Conservation (phyloP, 1,140 invertebrate genomes). For the Oryzaephilus surinamensis region DNA sequence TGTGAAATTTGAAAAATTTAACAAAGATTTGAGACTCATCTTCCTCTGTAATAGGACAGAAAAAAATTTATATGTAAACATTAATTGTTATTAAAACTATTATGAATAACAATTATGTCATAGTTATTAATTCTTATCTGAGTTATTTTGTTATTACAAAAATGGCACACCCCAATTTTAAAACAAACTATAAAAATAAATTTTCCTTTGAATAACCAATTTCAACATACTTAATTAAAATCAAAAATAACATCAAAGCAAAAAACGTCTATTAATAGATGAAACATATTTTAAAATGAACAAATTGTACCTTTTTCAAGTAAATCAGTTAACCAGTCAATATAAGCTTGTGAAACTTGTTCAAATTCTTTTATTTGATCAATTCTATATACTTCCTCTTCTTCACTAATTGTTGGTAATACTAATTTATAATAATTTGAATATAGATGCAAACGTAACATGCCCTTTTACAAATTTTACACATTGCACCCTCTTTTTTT, state of each 20-base stretch:
- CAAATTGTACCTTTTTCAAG: slow-evolving; percentile 59
- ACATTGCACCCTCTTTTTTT: slow-evolving; percentile 2
- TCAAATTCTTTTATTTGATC: slow-evolving; percentile 81
- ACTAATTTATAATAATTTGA: slow-evolving; percentile 55
- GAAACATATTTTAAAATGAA: too few relatives aligned
- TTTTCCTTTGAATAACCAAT: too few relatives aligned
- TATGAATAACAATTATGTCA: not conserved
- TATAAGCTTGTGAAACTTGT: slow-evolving; percentile 58
- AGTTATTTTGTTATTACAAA: too few relatives aligned
- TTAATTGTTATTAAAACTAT: slow-evolving; percentile 14
- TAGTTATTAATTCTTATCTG: too few relatives aligned
- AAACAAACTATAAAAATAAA: too few relatives aligned
- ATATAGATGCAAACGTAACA: slow-evolving; percentile 71
- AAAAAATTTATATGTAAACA: slow-evolving; percentile 24
- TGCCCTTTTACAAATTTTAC: slow-evolving; percentile 31
- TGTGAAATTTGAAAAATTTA: slow-evolving; percentile 99
- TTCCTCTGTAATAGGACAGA: slow-evolving; percentile 83
- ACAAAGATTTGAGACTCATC: slow-evolving; percentile 94
- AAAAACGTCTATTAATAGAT: too few relatives aligned
- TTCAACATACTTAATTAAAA: too few relatives aligned
- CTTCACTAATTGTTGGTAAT: slow-evolving; percentile 32
- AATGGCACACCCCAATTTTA: too few relatives aligned
- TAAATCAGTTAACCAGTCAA: slow-evolving; percentile 56
- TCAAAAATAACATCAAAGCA: too few relatives aligned
- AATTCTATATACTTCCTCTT: slow-evolving; percentile 58